Conservation (phyloP, 2,888 invertebrate genomes). For the Nebria salina region DNA sequence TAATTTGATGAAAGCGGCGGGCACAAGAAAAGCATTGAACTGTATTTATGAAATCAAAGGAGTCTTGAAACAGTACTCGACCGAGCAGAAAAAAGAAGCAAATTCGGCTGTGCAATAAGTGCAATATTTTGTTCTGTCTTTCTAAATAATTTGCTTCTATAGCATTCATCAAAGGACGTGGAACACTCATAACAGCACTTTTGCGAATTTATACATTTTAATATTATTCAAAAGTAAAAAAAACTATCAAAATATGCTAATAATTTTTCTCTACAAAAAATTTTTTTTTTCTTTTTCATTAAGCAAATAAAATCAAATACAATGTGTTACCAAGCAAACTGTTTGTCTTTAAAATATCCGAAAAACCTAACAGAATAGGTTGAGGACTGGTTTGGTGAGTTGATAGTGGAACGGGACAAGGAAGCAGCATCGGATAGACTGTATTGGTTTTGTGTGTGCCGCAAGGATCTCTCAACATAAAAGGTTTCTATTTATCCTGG, state of each 20-base stretch:
- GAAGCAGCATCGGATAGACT: slow-evolving; percentile 27
- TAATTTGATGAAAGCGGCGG: slow-evolving; percentile 16
- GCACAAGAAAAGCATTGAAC: slow-evolving; percentile 27
- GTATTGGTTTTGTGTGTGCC: slow-evolving; percentile 30
- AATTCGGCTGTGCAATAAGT: slow-evolving; percentile 34
- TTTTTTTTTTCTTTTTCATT: no score
- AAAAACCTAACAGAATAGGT: neutral
- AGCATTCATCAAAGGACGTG: slow-evolving; percentile 33
- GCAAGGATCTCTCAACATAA: slow-evolving; percentile 52
- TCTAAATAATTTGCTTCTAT: slow-evolving; percentile 29
- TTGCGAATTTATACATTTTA: no score
- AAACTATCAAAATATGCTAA: no score
- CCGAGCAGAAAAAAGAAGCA: slow-evolving; percentile 36
- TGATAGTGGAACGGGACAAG: slow-evolving; percentile 12
- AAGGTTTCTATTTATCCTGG: slow-evolving; percentile 60
- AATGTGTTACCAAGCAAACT: neutral
- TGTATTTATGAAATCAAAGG: slow-evolving; percentile 42
- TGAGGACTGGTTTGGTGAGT: neutral
- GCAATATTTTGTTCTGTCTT: slow-evolving; percentile 34
- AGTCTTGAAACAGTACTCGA: slow-evolving; percentile 31
- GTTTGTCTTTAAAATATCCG: neutral
- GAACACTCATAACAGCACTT: slow-evolving; percentile 17
- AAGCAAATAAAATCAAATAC: no score
- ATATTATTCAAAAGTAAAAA: no score
- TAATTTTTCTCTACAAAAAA: no score